These are phyloP conservation scores for Heliconius hewitsoni DNA, from an alignment of 1,140 invertebrate genomes.

Conservation along the genomic window DNA sequence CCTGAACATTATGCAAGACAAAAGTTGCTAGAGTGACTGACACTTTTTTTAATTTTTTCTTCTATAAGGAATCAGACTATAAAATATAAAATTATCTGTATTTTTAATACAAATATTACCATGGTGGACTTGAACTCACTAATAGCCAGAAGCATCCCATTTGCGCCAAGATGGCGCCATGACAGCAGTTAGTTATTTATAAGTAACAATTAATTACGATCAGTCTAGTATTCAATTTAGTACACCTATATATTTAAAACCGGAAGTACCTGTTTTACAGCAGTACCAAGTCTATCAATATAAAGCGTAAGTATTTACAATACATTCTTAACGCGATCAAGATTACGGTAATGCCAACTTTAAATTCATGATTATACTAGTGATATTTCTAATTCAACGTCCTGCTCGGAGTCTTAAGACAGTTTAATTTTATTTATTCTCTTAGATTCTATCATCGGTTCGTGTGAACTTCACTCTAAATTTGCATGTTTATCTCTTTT, in stretches of 20 bases:
- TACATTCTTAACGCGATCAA: constrained; percentile 9
- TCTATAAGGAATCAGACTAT: not conserved
- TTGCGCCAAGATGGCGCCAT: not conserved
- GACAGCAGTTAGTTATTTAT: not conserved
- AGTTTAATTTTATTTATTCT: constrained; percentile 30
- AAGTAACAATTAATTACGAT: not conserved
- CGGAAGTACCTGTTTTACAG: constrained; percentile 6
- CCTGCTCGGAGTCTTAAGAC: not conserved
- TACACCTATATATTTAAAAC: not conserved
- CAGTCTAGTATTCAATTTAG: not conserved
- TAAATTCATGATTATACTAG: constrained; percentile 19
- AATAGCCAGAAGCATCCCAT: not conserved
- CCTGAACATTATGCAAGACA: no score
- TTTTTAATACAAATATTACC: not conserved
- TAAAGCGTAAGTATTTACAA: constrained; percentile 10
- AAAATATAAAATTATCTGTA: not conserved
- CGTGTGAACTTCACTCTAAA: constrained; percentile 34
- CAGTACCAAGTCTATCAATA: not conserved
- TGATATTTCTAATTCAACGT: constrained; percentile 19
- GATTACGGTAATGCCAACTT: constrained; percentile 15
- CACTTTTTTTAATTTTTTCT: not conserved
- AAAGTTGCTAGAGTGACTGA: no score
- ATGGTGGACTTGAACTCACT: not conserved
- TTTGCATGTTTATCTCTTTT: constrained; percentile 36
- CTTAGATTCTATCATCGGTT: constrained; percentile 34